A percentile compares a stretch with the other conserved stretches of the same genome.
Evolutionary conservation across 1,140 invertebrate species (phyloP).

Genomic region (Homarus americanus): DNA sequence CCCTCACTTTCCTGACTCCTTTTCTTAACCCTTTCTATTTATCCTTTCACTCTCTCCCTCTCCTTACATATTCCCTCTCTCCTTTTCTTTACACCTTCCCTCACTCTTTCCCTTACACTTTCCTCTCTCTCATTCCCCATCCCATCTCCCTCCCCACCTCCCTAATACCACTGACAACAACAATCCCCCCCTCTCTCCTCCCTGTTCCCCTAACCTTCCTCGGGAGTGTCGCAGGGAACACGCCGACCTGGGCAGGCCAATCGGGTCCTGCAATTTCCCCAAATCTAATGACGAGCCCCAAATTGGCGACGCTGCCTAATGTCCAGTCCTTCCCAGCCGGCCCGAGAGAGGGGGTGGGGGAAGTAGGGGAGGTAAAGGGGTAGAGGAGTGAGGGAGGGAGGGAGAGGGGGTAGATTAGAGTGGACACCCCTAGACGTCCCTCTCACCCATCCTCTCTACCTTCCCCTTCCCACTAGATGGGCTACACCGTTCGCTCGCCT

Average conservation of each 20-base stretch:
- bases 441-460: neutral
- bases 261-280: slow-evolving; percentile 31
- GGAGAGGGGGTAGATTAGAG: neutral
- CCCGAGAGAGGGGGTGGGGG: neutral
- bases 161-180: neutral
- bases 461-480: neutral
- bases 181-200: no score
- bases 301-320: slow-evolving; percentile 56
- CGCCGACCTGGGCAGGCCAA: slow-evolving; percentile 26
- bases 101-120: neutral
- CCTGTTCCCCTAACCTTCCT: no score
- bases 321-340: slow-evolving; percentile 18
- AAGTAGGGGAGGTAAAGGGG: neutral
- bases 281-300: slow-evolving; percentile 37
- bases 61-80: slow-evolving; percentile 1
- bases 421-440: neutral
- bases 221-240: slow-evolving; percentile 19
- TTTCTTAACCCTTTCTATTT: slow-evolving; percentile 7
- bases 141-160: neutral
- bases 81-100: neutral
- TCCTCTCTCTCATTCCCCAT: neutral
- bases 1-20: slow-evolving; percentile 2
- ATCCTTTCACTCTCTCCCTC: neutral
- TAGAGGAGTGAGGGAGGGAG: no score
- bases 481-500: neutral